Evolutionary conservation across 2,888 invertebrate genomes (phyloP).

Genomic region (Pheosia tremula): DNA sequence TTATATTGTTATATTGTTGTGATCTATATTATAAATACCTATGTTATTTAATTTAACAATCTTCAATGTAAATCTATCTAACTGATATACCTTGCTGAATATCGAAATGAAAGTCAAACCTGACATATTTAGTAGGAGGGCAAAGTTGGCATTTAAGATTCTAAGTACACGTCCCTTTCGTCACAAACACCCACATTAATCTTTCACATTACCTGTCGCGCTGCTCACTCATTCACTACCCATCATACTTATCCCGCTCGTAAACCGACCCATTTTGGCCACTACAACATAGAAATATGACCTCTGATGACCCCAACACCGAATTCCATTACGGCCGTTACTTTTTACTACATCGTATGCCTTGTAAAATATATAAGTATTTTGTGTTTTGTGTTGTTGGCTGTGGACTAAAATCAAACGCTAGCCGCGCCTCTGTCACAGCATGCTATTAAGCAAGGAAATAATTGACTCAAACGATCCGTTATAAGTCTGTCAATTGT

Average conservation of each 20-base stretch:
- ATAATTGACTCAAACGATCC: too few species aligned
- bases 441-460: too few species aligned
- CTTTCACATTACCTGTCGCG: not conserved
- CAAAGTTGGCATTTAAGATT: not conserved
- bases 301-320: not conserved
- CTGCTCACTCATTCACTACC: not conserved
- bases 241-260: conserved; percentile 1
- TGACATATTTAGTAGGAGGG: not conserved
- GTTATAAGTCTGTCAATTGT: too few species aligned
- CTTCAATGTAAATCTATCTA: too few species aligned
- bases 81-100: too few species aligned
- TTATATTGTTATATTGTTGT: too few species aligned
- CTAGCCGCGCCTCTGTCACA: too few species aligned
- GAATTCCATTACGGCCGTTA: not conserved
- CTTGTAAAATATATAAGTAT: not conserved
- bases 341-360: not conserved
- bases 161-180: not conserved
- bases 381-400: too few species aligned
- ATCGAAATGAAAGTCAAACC: not conserved
- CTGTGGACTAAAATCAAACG: not conserved
- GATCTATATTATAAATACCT: too few species aligned
- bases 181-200: not conserved
- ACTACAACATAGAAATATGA: not conserved
- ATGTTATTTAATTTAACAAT: too few species aligned
- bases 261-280: not conserved